A percentile compares a stretch with the other conserved stretches of the same genome.
phyloP scores from a whole-genome alignment of 2,888 invertebrate genomes.

The Podotricha telesiphe region DNA sequence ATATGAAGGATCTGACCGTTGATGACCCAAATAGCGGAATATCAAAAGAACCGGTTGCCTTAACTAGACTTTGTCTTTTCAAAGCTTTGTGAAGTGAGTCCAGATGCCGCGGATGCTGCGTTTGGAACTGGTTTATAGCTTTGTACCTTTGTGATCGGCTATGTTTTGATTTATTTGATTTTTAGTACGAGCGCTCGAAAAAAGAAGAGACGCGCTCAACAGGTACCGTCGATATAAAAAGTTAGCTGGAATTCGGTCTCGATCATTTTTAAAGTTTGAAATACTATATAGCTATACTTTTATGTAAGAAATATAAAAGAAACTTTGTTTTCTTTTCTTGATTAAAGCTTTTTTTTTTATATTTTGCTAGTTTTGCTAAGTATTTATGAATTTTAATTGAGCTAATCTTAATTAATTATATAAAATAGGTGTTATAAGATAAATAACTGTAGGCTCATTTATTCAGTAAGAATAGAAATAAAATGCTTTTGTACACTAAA shows the following conservation, averaged over 20 bases:
- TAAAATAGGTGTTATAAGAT: too few species aligned
- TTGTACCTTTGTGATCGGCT: slow-evolving; percentile 82
- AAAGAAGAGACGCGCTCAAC: slow-evolving; percentile 75
- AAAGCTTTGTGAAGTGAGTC: slow-evolving; percentile 64
- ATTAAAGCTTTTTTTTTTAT: neutral
- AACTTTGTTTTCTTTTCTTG: neutral
- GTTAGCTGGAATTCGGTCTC: slow-evolving; percentile 33
- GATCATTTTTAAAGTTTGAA: neutral
- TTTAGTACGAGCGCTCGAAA: slow-evolving; percentile 76
- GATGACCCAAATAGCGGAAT: slow-evolving; percentile 71
- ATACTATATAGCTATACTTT: too few species aligned
- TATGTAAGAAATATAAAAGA: neutral
- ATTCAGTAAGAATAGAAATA: neutral
- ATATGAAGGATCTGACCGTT: slow-evolving; percentile 56
- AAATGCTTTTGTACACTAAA: neutral
- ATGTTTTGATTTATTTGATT: slow-evolving; percentile 82
- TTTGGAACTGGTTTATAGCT: slow-evolving; percentile 76
- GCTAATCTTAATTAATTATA: too few species aligned
- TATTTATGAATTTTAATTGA: neutral
- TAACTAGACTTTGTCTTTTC: slow-evolving; percentile 71
- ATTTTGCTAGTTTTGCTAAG: neutral
- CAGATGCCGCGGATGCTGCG: slow-evolving; percentile 80
- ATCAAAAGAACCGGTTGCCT: slow-evolving; percentile 73
- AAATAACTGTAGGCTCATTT: too few species aligned
- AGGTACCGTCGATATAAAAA: slow-evolving; percentile 67